Percentiles rank a stretch among this genome's conserved stretches.
Conservation (phyloP, 2,113 vertebrate genomes). For the Tragulus kanchil region DNA sequence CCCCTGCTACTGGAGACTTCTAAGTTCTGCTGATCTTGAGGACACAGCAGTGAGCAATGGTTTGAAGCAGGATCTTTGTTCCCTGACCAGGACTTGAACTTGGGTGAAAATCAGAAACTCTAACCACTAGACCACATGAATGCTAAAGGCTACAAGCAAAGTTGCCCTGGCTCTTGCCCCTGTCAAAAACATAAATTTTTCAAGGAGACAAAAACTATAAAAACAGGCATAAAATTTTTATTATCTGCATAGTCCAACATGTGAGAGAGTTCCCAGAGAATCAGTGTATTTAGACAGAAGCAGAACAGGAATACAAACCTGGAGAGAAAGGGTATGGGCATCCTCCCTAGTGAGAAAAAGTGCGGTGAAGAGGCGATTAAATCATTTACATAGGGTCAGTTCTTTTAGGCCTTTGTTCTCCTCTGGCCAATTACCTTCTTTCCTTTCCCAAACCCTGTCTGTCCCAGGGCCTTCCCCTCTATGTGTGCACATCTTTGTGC, state of each 20-base stretch:
- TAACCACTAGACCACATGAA: background rate
- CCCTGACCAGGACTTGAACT: background rate
- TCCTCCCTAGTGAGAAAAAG: background rate
- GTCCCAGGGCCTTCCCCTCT: no score
- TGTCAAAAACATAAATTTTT: no score
- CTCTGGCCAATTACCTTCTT: no score
- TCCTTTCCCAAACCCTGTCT: no score
- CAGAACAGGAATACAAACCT: background rate
- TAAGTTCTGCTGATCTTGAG: background rate
- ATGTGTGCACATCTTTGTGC: no score
- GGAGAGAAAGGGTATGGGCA: background rate
- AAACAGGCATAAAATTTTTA: background rate
- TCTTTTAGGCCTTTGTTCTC: no score
- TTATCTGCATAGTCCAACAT: background rate
- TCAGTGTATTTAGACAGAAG: background rate
- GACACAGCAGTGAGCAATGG: background rate
- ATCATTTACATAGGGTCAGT: background rate
- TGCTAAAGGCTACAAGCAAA: no score
- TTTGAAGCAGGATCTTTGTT: background rate
- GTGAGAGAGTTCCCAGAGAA: accelerated
- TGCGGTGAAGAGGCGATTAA: background rate
- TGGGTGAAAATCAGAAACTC: background rate
- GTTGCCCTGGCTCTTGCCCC: no score
- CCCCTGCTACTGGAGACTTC: accelerated
- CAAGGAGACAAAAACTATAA: no score